Conservation (phyloP, 2,113 vertebrate genomes). For the Pristiophorus japonicus region DNA sequence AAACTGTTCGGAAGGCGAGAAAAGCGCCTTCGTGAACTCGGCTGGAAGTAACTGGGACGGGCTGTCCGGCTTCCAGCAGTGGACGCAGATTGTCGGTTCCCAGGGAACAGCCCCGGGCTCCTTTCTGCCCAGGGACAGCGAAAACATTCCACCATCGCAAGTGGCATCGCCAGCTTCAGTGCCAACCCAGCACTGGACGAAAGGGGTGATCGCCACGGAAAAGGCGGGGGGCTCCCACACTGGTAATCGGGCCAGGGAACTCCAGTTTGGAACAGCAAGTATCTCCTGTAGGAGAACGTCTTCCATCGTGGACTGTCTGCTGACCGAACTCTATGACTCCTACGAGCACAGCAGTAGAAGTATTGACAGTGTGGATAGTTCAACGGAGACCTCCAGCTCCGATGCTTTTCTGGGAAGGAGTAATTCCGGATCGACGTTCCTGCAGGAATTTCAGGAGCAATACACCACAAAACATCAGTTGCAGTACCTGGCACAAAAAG, state of each 20-base stretch:
- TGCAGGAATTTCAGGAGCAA: slow-evolving; percentile 70
- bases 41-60: slow-evolving; percentile 43
- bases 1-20: slow-evolving; percentile 50
- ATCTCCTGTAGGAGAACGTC: slow-evolving; percentile 43
- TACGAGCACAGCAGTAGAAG: slow-evolving; percentile 51
- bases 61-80: slow-evolving; percentile 51
- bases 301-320: slow-evolving; percentile 80
- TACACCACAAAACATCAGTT: slow-evolving; percentile 69
- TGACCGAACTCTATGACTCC: slow-evolving; percentile 85
- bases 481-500: slow-evolving; percentile 80
- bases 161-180: neutral
- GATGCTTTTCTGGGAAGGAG: slow-evolving; percentile 67
- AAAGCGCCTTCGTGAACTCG: slow-evolving; percentile 51
- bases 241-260: neutral
- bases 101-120: neutral
- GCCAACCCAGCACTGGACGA: neutral
- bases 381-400: slow-evolving; percentile 79
- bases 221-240: slow-evolving; percentile 39
- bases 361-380: slow-evolving; percentile 76
- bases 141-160: neutral
- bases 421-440: slow-evolving; percentile 59
- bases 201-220: slow-evolving; percentile 31
- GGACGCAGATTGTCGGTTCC: slow-evolving; percentile 43
- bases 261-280: neutral
- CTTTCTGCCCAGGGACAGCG: neutral